phyloP scores from a whole-genome alignment of 1,140 invertebrate genomes.

The Streblospio benedicti region DNA sequence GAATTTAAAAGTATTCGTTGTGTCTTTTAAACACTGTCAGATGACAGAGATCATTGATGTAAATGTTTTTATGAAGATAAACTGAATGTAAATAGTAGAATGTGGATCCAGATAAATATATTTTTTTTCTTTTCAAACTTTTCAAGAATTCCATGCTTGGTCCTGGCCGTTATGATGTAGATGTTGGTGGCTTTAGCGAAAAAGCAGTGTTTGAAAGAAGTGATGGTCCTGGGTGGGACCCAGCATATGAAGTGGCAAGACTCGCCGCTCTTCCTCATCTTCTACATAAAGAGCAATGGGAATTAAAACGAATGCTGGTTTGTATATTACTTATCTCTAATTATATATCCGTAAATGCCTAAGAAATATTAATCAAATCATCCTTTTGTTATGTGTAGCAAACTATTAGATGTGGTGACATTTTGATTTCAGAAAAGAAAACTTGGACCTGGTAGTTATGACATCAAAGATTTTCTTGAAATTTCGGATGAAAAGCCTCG shows the following conservation, averaged over 20 bases:
- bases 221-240: slow-evolving; percentile 36
- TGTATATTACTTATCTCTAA: slow-evolving; percentile 6
- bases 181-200: slow-evolving; percentile 28
- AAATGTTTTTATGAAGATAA: background rate
- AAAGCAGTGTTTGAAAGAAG: slow-evolving; percentile 29
- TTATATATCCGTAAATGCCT: background rate
- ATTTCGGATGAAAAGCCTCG: slow-evolving; percentile 30
- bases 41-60: background rate
- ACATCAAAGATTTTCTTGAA: slow-evolving; percentile 41
- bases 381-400: background rate
- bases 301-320: slow-evolving; percentile 34
- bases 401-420: no score
- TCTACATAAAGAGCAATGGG: slow-evolving; percentile 42
- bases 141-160: slow-evolving; percentile 16
- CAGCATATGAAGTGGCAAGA: slow-evolving; percentile 35
- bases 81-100: background rate
- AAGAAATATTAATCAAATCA: background rate
- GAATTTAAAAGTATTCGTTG: background rate
- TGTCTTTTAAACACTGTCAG: background rate
- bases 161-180: slow-evolving; percentile 33
- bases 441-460: slow-evolving; percentile 40
- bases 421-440: slow-evolving; percentile 28
- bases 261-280: slow-evolving; percentile 39
- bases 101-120: background rate
- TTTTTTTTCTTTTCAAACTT: background rate